Evolutionary conservation across 2,888 invertebrate genomes (phyloP).

Genomic region (Halictus quadricinctus): DNA sequence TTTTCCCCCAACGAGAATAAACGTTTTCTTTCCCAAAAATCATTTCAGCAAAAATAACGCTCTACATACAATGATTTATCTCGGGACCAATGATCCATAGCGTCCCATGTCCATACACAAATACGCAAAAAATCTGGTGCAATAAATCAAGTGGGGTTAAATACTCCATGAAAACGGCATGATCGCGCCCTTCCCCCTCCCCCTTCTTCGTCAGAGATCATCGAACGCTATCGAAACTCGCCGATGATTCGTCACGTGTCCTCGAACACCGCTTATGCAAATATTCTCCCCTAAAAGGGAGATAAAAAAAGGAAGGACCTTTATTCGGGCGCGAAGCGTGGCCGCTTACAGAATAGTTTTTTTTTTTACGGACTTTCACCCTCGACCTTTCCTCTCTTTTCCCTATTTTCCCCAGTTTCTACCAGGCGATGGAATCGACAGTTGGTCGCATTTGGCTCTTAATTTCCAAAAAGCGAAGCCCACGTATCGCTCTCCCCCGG

Average conservation of each 20-base stretch:
- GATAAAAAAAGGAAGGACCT: conserved; percentile 58
- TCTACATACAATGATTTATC: conserved; percentile 1
- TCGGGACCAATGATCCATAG: conserved; percentile 13
- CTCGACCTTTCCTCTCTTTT: neutral
- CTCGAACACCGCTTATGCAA: conserved; percentile 77
- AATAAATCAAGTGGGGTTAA: conserved; percentile 57
- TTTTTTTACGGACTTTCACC: conserved; percentile 58
- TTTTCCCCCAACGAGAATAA: neutral
- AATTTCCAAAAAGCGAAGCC: conserved; percentile 78
- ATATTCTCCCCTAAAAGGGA: conserved; percentile 70
- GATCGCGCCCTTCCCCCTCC: conserved; percentile 35
- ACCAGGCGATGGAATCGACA: conserved; percentile 68
- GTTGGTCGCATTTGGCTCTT: conserved; percentile 75
- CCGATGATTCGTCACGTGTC: conserved; percentile 77
- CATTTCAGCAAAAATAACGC: neutral
- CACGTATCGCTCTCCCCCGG: conserved; percentile 58
- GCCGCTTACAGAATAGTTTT: conserved; percentile 50
- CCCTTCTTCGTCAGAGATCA: conserved; percentile 39
- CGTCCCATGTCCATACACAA: conserved; percentile 18
- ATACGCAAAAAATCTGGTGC: conserved; percentile 17
- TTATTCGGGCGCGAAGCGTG: conserved; percentile 64
- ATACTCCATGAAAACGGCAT: conserved; percentile 55
- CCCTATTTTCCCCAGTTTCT: conserved; percentile 11
- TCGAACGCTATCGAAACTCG: conserved; percentile 44
- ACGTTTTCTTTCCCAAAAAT: neutral